phyloP scores from a whole-genome alignment of 2,113 vertebrate species.

The Gadus macrocephalus region DNA sequence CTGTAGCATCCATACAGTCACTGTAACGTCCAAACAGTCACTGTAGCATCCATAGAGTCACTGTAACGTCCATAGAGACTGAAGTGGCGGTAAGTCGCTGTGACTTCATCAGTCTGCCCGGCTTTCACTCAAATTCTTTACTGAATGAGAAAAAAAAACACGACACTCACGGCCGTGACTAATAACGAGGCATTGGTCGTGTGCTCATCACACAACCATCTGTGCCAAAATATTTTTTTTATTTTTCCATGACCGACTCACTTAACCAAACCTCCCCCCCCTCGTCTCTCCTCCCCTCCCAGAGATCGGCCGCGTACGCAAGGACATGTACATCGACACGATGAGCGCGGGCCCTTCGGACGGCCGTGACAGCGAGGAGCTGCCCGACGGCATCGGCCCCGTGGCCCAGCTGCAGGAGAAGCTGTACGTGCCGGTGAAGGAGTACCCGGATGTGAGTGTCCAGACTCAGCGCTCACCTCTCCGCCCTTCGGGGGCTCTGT shows the following conservation, averaged over 20 bases:
- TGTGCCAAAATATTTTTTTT: not conserved
- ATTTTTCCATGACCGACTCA: not conserved
- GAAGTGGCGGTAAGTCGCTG: not conserved
- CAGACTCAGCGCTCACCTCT: not conserved
- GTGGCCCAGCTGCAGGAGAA: conserved; percentile 98
- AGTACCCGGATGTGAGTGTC: conserved; percentile 96
- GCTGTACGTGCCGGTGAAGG: conserved; percentile 98
- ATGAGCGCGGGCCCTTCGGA: conserved; percentile 93
- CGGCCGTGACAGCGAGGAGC: conserved; percentile 86
- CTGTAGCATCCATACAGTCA: no score
- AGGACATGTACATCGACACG: conserved; percentile 99
- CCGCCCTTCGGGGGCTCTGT: conserved; percentile 27
- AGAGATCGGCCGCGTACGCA: conserved; percentile 98
- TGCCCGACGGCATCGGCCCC: conserved; percentile 93
- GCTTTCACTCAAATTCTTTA: not conserved
- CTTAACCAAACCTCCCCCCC: not conserved
- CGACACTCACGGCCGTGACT: no score
- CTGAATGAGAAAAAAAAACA: not conserved
- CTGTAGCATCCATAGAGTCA: not conserved
- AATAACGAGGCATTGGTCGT: not conserved
- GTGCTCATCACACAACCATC: not conserved
- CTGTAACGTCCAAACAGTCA: not conserved
- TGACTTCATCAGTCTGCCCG: not conserved
- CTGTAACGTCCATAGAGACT: no score
- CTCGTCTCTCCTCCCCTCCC: conserved; percentile 23